Evolutionary conservation across 2,888 invertebrate genomes (phyloP), one percentile per base, ranked within the genome.

Genomic region (Athrips mouffetella): DNA sequence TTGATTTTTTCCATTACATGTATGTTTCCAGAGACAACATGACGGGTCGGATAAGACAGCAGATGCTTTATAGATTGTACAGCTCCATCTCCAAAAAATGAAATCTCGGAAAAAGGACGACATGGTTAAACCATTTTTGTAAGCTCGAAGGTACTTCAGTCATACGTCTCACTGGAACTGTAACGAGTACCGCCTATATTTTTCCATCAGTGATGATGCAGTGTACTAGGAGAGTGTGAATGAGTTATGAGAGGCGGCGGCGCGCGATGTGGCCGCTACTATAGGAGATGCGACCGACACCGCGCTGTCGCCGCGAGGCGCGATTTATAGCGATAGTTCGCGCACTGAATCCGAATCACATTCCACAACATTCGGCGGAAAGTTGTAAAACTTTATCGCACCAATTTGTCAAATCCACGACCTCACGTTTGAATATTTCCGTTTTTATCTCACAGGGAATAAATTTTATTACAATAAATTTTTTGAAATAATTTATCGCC

Each of bases 361-460:
- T 59, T 57, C 59, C 57, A 54, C 59, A 58, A 61, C 59, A 58
- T 63, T 57, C 39, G 50, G 50, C 29, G 58, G 62, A 59, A 62
- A 65, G 67, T 60, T 67, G 69, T 66, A 64, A 70, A 65, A 68
- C 62, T 70, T 67, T 71, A 73, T 72, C 66, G 66, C 50, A 48
- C 58, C 67, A 55, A 71, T 74, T 70, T 69, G 70, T 75, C 73
- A 66, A 55, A 65, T 63, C 60, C 58, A 47, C 48, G 58, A 47
- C 59, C 56, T 49, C 54, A 53, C 59, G 65, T 68, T 64, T 63
- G 63, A 65, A 66, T 68, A 63, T 60, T 58, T 55, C 54, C 49
- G 42, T 51, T 48, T 52, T 53, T 59, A 59, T 57, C 51, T 53
- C 29, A 15, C 8, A 8, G 18, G 16, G 13, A 15, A 33, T 33